Conservation (phyloP, 2,113 vertebrate species). For the Peromyscus californicus region DNA sequence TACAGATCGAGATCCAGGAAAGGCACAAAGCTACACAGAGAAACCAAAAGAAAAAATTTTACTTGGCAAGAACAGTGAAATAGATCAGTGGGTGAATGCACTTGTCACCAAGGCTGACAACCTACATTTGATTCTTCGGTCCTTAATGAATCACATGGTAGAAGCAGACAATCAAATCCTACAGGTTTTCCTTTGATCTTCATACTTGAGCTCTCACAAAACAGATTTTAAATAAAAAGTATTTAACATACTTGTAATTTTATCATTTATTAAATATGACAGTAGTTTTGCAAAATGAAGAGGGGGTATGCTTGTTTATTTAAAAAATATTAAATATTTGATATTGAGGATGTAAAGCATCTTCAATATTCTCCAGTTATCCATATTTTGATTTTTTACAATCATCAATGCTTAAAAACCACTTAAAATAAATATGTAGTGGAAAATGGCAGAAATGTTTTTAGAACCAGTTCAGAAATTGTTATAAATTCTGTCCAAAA, state of each 20-base stretch:
- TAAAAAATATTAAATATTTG: neutral
- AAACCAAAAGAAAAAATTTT: neutral
- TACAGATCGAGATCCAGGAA: too few species aligned
- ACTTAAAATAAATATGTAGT: neutral
- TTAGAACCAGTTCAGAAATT: neutral
- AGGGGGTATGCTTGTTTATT: neutral
- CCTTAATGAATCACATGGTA: too few species aligned
- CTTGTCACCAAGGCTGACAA: neutral
- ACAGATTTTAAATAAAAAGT: neutral
- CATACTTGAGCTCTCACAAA: neutral
- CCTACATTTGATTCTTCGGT: neutral
- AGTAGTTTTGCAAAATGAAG: neutral
- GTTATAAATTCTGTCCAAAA: neutral
- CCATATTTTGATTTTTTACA: neutral
- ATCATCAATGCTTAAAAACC: neutral
- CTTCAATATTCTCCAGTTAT: neutral
- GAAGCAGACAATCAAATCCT: neutral
- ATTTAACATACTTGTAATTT: neutral
- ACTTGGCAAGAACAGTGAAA: accelerated
- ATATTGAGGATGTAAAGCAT: neutral
- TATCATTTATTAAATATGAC: neutral
- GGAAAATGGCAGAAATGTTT: neutral
- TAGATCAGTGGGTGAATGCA: too few species aligned
- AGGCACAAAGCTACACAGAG: too few species aligned
- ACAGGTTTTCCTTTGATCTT: neutral